Evolutionary conservation across 2,888 invertebrate species (phyloP), one percentile per base, ranked within the genome.

Genomic region (Stenodera caucasica): DNA sequence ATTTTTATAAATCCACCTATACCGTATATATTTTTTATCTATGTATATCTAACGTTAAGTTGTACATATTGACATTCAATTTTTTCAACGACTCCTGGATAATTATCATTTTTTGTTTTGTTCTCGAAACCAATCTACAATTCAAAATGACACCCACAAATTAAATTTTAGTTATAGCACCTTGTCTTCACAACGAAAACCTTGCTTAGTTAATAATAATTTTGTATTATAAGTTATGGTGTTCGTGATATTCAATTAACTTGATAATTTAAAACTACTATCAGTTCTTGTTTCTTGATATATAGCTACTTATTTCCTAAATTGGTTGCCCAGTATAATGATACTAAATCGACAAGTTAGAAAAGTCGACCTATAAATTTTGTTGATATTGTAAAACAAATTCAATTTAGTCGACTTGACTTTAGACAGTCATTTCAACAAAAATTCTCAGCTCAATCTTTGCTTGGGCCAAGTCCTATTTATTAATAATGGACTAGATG

Each of bases 201-300:
- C 45, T n/a, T 21, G 29, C 32, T 57, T n/a, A 59, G 61, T 62
- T 64, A 64, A 58, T 62, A 64, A 61, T 59, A 62, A 61, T 64
- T 64, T 62, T 45, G 61, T 62, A 56, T 60, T 62, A 54, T 65
- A 63, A 65, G 64, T 65, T 67, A 66, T 64, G 64, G 67, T 66
- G 64, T 66, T 59, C 63, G 63, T 63, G 63, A 61, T 66, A 67
- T 67, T 67, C 66, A 67, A 67, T 67, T 67, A 64, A 64, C 60
- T 64, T 58, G 45, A 63, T 67, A 65, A 67, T 66, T 67, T 66
- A 64, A 67, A 66, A 66, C 63, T 26, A 60, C 66, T 64, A 66
- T 66, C 63, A 61, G 55, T 64, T 49, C 50, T 55, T 54, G 60
- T 53, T 58, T 45, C 12, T 45, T 69, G 68, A 69, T 67, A 63